Evolutionary conservation across 2,888 invertebrate genomes (phyloP).

Genomic region (Eucera pruinosa): DNA sequence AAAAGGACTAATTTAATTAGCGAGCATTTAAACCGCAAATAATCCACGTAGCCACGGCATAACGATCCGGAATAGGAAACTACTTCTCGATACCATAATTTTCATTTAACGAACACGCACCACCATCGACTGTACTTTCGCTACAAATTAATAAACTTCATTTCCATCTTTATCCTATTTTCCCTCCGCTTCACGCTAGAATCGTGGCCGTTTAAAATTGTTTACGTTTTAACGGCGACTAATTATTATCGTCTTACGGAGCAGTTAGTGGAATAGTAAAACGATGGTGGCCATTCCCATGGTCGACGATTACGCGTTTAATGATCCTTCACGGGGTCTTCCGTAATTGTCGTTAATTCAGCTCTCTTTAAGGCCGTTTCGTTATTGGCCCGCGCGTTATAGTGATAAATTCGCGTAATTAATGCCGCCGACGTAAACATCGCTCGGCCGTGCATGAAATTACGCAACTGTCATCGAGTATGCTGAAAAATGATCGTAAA

Average conservation of each 20-base stretch:
- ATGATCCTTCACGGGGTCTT: slow-evolving; percentile 15
- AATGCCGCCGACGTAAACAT: background rate
- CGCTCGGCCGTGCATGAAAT: background rate
- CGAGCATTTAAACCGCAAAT: too few species aligned
- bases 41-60: too few species aligned
- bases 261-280: slow-evolving; percentile 47
- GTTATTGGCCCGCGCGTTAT: background rate
- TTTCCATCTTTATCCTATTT: too few species aligned
- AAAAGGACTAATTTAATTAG: too few species aligned
- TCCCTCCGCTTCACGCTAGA: background rate
- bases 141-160: slow-evolving; percentile 30
- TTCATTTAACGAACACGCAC: background rate
- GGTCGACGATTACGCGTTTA: slow-evolving; percentile 15
- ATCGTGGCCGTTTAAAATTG: slow-evolving; percentile 33
- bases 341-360: slow-evolving; percentile 27
- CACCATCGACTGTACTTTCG: slow-evolving; percentile 1
- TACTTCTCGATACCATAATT: background rate
- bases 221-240: slow-evolving; percentile 40
- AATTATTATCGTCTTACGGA: slow-evolving; percentile 55
- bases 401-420: slow-evolving; percentile 6
- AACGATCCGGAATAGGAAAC: too few species aligned
- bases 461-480: background rate
- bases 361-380: background rate
- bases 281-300: slow-evolving; percentile 20
- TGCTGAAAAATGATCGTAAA: background rate